Base-by-base conservation (phyloP, 2,113 vertebrate species). In the Ivindomyrus marchei region DNA sequence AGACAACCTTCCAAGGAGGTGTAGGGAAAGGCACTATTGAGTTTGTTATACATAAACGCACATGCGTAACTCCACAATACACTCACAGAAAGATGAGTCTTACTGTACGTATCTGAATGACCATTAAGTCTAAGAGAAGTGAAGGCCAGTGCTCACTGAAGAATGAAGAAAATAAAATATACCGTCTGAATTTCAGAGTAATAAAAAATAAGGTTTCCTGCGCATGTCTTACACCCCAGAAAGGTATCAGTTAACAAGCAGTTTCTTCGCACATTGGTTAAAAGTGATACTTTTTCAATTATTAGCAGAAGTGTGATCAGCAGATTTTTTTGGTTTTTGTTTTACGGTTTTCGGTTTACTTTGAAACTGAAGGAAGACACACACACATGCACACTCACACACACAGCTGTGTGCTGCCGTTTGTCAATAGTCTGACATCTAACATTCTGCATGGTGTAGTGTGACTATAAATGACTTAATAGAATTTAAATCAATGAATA, bases 401-500 rank as follows among this genome's bases (percentile, higher is more conserved):
- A 27, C n/a, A 66, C n/a, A 11, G 42, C 21, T 46, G 42, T 39
- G 17, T 89, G 36, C 74, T 52, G 39, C 46, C 24, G 53, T 83
- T 42, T 83, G 47, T 53, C 15, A 89, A 53, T 52, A 89, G 17
- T 56, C 70, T 52, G 62, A 9, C 17, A 83, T 89, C 31, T 53
- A 77, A 45, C 24, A 19, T n/a, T 89, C 66, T 89, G n/a, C 7
- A 77, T 50, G 46, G 15, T 49, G 70, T 11, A 50, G 46, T 36
- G 52, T 50, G 19, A 50, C 84, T 36, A 36, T 87, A 39, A 87
- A 87, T 89, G 27, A 42, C 77, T 88, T 90, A 56, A 80, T 15
- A 58, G 85, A 87, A 88, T 88, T 91, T 88, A 88, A 91, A 90
- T 90, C 70, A 92, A 91, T 88, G 80, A 89, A 53, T 89, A 27